phyloP scores from a whole-genome alignment of 2,888 invertebrate species.

The Fissipunctia ypsillon region DNA sequence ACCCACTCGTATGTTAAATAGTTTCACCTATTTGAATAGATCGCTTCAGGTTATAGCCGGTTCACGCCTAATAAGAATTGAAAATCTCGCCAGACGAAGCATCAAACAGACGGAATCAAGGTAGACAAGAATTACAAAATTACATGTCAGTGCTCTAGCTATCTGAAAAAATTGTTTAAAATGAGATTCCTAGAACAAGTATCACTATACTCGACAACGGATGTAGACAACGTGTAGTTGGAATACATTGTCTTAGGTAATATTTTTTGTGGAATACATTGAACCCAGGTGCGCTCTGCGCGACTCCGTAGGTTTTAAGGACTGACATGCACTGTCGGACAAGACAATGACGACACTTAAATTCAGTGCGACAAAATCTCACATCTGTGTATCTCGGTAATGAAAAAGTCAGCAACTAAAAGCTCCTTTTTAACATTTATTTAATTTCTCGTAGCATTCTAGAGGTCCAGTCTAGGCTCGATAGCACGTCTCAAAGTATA shows the following conservation, averaged over 20 bases:
- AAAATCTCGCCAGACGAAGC: slow-evolving; percentile 19
- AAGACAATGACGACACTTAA: slow-evolving; percentile 14
- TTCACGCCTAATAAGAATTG: slow-evolving; percentile 14
- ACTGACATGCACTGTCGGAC: slow-evolving; percentile 44
- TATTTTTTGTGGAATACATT: slow-evolving; percentile 70
- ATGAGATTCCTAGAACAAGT: slow-evolving; percentile 59
- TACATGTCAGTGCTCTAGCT: slow-evolving; percentile 19
- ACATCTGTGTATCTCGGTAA: too few relatives aligned
- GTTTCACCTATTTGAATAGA: slow-evolving; percentile 32
- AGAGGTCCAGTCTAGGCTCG: neutral
- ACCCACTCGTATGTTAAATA: slow-evolving; percentile 8
- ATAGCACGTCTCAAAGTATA: neutral
- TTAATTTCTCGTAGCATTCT: neutral
- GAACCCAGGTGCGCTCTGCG: slow-evolving; percentile 69
- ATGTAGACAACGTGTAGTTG: slow-evolving; percentile 66
- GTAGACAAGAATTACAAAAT: slow-evolving; percentile 24
- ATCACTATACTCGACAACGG: slow-evolving; percentile 63
- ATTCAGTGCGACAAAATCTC: slow-evolving; percentile 10
- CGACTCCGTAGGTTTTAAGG: slow-evolving; percentile 56
- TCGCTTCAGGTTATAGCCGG: neutral
- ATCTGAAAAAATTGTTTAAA: slow-evolving; percentile 40
- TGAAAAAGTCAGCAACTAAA: neutral
- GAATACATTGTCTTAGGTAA: slow-evolving; percentile 71
- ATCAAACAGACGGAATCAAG: slow-evolving; percentile 7
- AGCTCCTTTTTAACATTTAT: neutral